Evolutionary conservation across 2,113 vertebrate species (phyloP).

Genomic region (Serilophus lunatus): DNA sequence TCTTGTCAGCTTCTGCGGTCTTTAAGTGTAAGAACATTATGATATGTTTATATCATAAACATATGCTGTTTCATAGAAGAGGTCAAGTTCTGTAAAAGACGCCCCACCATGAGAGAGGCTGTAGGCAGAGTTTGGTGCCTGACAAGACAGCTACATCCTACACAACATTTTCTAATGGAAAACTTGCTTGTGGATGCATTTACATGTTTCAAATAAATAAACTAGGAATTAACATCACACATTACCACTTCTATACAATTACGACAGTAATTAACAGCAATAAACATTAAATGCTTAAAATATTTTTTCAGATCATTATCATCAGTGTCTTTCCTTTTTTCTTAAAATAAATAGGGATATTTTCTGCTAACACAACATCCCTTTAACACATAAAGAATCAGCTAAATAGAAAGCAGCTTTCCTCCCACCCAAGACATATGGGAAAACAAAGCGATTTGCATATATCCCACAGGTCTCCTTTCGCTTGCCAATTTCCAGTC

Average conservation of each 20-base stretch:
- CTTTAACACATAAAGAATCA: conserved; percentile 28
- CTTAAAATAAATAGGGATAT: not conserved
- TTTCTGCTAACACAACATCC: not conserved
- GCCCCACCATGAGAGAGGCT: not conserved
- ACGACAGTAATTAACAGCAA: conserved; percentile 1
- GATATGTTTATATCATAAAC: not conserved
- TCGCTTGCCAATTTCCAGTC: not conserved
- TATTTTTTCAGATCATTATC: not conserved
- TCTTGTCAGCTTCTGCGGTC: not conserved
- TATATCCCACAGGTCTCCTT: not conserved
- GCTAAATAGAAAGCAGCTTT: conserved; percentile 1
- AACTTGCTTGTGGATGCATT: not conserved
- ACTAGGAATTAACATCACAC: not conserved
- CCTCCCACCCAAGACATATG: not conserved
- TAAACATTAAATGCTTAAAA: not conserved
- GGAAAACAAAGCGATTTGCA: conserved; percentile 2
- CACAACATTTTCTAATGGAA: not conserved
- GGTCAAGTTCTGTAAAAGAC: not conserved
- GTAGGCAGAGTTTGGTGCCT: not conserved
- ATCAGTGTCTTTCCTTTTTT: not conserved
- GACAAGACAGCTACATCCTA: not conserved
- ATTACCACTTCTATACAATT: not conserved
- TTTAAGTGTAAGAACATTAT: not conserved
- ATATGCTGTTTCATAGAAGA: not conserved
- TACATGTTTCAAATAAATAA: not conserved